phyloP scores from a whole-genome alignment of 2,113 vertebrate genomes.

The Papio anubis region DNA sequence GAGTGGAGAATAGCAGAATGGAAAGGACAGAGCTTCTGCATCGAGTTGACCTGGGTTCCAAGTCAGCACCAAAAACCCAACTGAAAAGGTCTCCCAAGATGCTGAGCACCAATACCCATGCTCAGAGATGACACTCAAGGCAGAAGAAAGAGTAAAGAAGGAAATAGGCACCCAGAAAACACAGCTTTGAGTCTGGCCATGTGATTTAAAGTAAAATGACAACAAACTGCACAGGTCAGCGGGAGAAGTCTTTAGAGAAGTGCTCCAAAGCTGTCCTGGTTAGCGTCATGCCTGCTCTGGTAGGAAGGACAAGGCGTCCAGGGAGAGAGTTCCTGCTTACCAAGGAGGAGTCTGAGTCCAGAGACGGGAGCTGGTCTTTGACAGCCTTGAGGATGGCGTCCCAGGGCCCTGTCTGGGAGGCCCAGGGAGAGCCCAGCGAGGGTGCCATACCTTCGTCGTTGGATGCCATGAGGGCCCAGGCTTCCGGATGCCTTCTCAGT shows the following conservation, averaged over 20 bases:
- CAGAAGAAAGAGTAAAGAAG: neutral
- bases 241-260: neutral
- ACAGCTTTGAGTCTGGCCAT: neutral
- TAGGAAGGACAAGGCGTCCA: neutral
- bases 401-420: slow-evolving; percentile 70
- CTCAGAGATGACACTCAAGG: neutral
- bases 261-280: neutral
- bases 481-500: neutral
- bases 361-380: slow-evolving; percentile 84
- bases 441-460: neutral
- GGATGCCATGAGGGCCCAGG: slow-evolving; percentile 76
- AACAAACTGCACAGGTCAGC: neutral
- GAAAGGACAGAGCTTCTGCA: neutral
- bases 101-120: neutral
- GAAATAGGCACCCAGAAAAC: neutral
- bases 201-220: neutral
- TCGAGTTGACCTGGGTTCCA: neutral
- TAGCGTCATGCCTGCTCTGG: neutral
- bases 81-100: neutral
- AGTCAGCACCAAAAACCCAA: neutral
- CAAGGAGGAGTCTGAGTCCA: slow-evolving; percentile 83
- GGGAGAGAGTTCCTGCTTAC: slow-evolving; percentile 75
- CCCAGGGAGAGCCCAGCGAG: neutral
- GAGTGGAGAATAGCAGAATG: neutral
- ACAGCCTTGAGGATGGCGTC: slow-evolving; percentile 82